Conservation (phyloP, 1,140 invertebrate genomes). For the Trichoplusia ni region DNA sequence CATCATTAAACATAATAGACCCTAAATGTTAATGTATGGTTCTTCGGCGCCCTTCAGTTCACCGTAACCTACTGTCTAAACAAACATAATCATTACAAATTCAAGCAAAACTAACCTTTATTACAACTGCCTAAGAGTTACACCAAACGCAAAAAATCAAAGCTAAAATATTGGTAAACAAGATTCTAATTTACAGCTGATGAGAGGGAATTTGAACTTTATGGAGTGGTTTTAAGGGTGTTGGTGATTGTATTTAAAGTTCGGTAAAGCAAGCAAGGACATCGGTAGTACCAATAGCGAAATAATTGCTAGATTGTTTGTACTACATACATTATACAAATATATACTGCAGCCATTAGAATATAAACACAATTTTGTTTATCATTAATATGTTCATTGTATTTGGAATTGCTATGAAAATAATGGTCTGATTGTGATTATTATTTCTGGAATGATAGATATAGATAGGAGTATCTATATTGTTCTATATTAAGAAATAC, state of each 20-base stretch:
- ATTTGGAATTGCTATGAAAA: too few species aligned
- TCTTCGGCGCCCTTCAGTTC: constrained; percentile 24
- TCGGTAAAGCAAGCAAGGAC: constrained; percentile 24
- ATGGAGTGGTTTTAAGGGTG: not conserved
- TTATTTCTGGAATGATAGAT: too few species aligned
- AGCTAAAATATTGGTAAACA: not conserved
- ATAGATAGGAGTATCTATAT: too few species aligned
- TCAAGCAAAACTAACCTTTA: constrained; percentile 8
- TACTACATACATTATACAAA: constrained; percentile 16
- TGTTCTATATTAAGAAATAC: too few species aligned
- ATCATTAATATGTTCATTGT: constrained; percentile 4
- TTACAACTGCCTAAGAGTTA: not conserved
- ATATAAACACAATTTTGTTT: not conserved
- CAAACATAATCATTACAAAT: not conserved
- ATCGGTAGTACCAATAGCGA: constrained; percentile 16
- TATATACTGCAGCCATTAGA: too few species aligned
- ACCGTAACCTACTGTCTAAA: constrained; percentile 17
- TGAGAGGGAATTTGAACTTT: not conserved
- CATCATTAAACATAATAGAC: constrained; percentile 29
- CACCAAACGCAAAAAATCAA: not conserved
- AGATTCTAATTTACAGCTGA: not conserved
- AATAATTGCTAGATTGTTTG: constrained; percentile 28
- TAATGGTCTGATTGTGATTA: too few species aligned
- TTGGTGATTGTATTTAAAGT: not conserved
- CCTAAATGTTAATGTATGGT: constrained; percentile 32